Conservation (phyloP, 2,797 vertebrate genomes). For the Centropyge bicolor region DNA sequence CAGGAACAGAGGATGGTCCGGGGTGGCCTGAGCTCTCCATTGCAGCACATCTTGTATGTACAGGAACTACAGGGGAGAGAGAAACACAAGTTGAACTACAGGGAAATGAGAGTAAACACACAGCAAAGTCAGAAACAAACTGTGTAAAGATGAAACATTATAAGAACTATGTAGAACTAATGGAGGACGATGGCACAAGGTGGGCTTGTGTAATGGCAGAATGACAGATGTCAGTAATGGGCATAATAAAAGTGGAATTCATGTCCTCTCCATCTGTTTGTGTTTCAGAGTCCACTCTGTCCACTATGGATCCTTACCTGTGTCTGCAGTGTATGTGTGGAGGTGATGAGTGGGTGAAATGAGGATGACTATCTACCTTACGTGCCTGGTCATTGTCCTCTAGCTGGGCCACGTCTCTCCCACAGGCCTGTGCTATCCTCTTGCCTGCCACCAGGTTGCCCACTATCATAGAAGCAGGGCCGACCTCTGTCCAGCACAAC, state of each 20-base stretch:
- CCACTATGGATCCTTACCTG: slow-evolving; percentile 45
- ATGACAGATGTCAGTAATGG: slow-evolving; percentile 2
- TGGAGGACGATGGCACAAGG: background rate
- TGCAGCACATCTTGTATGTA: slow-evolving; percentile 96
- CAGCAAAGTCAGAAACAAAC: slow-evolving; percentile 6
- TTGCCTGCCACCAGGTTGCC: slow-evolving; percentile 97
- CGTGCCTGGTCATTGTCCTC: slow-evolving; percentile 97
- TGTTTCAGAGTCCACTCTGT: slow-evolving; percentile 16
- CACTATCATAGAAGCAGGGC: slow-evolving; percentile 97
- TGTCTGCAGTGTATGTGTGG: slow-evolving; percentile 30
- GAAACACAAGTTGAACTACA: slow-evolving; percentile 27
- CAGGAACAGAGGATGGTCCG: slow-evolving; percentile 94
- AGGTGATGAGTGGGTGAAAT: slow-evolving; percentile 64
- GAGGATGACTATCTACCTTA: slow-evolving; percentile 84
- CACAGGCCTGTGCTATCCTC: slow-evolving; percentile 95
- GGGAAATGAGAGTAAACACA: background rate
- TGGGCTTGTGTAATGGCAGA: slow-evolving; percentile 16
- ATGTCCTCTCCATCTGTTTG: background rate
- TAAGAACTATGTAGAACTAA: background rate
- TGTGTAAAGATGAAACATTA: background rate
- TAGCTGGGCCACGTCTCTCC: slow-evolving; percentile 92
- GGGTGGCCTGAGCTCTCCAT: slow-evolving; percentile 96
- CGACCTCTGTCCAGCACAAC: slow-evolving; percentile 88
- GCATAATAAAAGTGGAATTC: background rate
- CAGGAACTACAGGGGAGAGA: slow-evolving; percentile 87